Percentiles rank a stretch among this genome's conserved stretches.
These are phyloP conservation scores for Struthidea cinerea DNA, from an alignment of 2,113 vertebrate species.

Conservation along the genomic window DNA sequence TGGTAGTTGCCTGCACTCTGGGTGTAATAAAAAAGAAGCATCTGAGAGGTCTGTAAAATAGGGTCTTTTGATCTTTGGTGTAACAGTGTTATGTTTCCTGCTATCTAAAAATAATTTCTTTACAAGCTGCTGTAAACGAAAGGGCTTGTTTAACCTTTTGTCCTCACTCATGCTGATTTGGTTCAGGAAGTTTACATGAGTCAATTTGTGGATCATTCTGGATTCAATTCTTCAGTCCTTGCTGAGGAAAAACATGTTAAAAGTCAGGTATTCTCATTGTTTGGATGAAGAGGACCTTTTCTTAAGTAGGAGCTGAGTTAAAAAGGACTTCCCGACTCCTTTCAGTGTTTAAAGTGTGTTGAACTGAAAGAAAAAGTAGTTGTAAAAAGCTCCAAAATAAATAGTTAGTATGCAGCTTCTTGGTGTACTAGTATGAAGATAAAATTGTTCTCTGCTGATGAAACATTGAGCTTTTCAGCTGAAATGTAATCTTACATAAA, in stretches of 20 bases:
- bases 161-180: background rate
- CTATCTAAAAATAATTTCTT: conserved; percentile 58
- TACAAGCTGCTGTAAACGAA: conserved; percentile 20
- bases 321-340: background rate
- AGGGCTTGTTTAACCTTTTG: conserved; percentile 38
- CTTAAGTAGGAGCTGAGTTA: background rate
- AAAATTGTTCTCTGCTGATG: background rate
- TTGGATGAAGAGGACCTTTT: background rate
- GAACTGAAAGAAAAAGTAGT: background rate
- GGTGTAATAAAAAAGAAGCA: background rate
- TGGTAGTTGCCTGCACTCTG: background rate
- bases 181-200: background rate
- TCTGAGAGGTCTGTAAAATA: background rate
- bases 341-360: background rate
- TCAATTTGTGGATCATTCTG: background rate
- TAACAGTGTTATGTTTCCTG: conserved; percentile 29
- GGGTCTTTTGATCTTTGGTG: conserved; percentile 34
- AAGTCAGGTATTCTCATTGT: background rate
- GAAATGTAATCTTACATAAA: background rate
- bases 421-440: background rate
- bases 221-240: background rate
- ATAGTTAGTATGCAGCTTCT: background rate
- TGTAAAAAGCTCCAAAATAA: background rate
- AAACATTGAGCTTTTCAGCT: background rate
- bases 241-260: background rate